phyloP scores from a whole-genome alignment of 2,888 invertebrate genomes.

The Tenthredo amoena region DNA sequence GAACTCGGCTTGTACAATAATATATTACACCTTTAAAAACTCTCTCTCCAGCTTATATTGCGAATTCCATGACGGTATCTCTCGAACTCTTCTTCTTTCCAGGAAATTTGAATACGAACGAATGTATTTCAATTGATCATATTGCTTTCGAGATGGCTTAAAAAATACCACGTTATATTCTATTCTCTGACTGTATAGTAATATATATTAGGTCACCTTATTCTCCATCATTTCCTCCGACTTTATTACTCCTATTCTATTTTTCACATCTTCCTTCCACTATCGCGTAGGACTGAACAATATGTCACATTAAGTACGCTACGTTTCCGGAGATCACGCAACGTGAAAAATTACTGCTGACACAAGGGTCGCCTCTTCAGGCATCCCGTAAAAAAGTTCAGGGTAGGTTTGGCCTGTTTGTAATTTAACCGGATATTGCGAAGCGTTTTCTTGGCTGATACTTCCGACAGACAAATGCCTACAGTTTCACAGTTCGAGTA shows the following conservation, averaged over 20 bases:
- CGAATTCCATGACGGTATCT: not conserved
- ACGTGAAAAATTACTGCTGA: conserved; percentile 18
- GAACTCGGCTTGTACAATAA: not conserved
- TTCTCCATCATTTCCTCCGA: not conserved
- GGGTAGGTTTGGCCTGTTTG: not conserved
- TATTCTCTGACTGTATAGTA: not conserved
- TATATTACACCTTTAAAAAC: not conserved
- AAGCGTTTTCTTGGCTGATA: not conserved
- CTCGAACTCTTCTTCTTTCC: not conserved
- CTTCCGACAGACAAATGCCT: not conserved
- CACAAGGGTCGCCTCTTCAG: not conserved
- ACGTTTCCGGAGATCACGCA: not conserved
- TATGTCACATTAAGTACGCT: conserved; percentile 19
- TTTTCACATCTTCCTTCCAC: not conserved
- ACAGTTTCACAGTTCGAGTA: conserved; percentile 1
- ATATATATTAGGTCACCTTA: not conserved
- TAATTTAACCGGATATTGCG: conserved; percentile 12
- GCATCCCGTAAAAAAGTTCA: not conserved
- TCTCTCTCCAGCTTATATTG: not conserved
- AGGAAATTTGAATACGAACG: not conserved
- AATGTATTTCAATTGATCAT: conserved; percentile 8
- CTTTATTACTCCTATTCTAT: not conserved
- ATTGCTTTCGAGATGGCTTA: not conserved
- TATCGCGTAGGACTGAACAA: not conserved
- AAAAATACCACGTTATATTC: not conserved